These are phyloP conservation scores for Gadus macrocephalus DNA, from an alignment of 2,113 vertebrate genomes.

Conservation along the genomic window DNA sequence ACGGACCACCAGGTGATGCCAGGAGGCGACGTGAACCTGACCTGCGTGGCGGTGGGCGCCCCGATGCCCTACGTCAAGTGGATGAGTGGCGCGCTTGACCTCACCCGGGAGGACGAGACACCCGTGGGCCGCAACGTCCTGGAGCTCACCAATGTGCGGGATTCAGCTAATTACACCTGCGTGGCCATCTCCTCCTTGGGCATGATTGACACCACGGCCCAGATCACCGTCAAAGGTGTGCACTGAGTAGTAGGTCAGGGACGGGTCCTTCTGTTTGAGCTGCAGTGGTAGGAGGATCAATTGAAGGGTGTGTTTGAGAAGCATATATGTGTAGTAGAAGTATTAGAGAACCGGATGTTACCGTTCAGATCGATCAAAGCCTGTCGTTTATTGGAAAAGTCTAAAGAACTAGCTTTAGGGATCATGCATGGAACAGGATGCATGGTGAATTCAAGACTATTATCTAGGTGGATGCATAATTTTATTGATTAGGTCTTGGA, in stretches of 20 bases:
- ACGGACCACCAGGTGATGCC: slow-evolving; percentile 97
- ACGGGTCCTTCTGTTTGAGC: too few relatives aligned
- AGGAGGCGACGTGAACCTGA: slow-evolving; percentile 93
- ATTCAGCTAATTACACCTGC: slow-evolving; percentile 94
- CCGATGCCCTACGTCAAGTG: slow-evolving; percentile 98
- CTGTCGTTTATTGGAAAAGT: too few relatives aligned
- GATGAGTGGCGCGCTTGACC: slow-evolving; percentile 83
- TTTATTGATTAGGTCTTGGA: too few relatives aligned
- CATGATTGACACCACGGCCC: slow-evolving; percentile 90
- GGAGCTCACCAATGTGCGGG: slow-evolving; percentile 85
- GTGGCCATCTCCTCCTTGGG: slow-evolving; percentile 93
- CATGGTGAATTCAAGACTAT: too few relatives aligned
- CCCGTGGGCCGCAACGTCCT: slow-evolving; percentile 91
- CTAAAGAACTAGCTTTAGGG: too few relatives aligned
- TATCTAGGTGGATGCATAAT: too few relatives aligned
- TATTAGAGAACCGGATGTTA: too few relatives aligned
- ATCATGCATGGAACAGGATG: too few relatives aligned
- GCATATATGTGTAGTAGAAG: too few relatives aligned
- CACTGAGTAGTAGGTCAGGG: background rate
- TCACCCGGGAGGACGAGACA: slow-evolving; percentile 93
- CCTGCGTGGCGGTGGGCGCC: slow-evolving; percentile 92
- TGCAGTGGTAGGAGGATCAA: too few relatives aligned
- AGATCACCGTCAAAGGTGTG: slow-evolving; percentile 93
- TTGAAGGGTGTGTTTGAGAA: too few relatives aligned
- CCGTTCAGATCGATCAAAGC: too few relatives aligned